Evolutionary conservation across 1,140 invertebrate genomes (phyloP).

Genomic region (Dysdera silvatica): DNA sequence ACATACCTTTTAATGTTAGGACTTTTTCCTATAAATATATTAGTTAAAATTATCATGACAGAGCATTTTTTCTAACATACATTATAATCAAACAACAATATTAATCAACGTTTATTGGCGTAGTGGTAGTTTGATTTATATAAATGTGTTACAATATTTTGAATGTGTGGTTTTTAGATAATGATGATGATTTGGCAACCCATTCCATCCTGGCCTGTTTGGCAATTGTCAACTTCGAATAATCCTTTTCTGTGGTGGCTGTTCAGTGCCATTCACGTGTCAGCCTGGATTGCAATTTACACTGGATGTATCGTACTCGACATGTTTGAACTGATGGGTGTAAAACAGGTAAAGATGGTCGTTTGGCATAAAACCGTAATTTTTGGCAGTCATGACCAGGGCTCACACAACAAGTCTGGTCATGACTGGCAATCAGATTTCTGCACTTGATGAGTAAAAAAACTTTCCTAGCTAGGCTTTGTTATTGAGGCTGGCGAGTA

Average conservation of each 20-base stretch:
- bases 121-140: too few species aligned
- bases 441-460: too few species aligned
- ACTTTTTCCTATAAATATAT: neutral
- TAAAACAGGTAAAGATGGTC: slow-evolving; percentile 34
- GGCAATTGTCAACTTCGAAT: slow-evolving; percentile 28
- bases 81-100: neutral
- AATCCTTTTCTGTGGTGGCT: slow-evolving; percentile 26
- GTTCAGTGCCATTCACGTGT: slow-evolving; percentile 31
- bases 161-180: slow-evolving; percentile 20
- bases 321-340: slow-evolving; percentile 32
- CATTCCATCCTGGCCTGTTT: slow-evolving; percentile 16
- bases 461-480: too few species aligned
- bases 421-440: too few species aligned
- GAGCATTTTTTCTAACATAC: neutral
- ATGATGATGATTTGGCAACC: slow-evolving; percentile 33
- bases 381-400: neutral
- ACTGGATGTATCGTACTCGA: slow-evolving; percentile 31
- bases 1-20: neutral
- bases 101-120: too few species aligned
- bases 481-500: too few species aligned
- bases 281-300: slow-evolving; percentile 34
- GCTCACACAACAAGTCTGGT: too few species aligned
- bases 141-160: neutral
- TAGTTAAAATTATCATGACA: neutral
- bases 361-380: neutral